phyloP scores from a whole-genome alignment of 2,888 invertebrate genomes.

The Pseudeuparius sepicola region DNA sequence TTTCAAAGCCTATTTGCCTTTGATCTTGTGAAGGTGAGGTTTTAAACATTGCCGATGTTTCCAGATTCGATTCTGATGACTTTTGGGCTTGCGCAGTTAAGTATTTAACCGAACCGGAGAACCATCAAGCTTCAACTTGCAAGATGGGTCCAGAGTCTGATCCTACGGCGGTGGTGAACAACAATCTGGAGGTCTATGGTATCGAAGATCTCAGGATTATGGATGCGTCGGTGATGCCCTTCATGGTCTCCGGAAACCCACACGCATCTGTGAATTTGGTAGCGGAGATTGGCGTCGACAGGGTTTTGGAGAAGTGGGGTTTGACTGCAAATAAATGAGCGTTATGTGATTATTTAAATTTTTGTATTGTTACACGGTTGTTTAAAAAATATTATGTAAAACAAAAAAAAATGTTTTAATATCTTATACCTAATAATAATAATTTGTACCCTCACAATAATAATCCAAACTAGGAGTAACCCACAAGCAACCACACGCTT shows the following conservation, averaged over 20 bases:
- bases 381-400: too few relatives aligned
- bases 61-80: slow-evolving; percentile 48
- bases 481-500: too few relatives aligned
- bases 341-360: too few relatives aligned
- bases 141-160: slow-evolving; percentile 70
- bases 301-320: slow-evolving; percentile 35
- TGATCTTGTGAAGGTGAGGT: not conserved
- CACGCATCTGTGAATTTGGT: slow-evolving; percentile 38
- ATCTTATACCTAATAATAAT: too few relatives aligned
- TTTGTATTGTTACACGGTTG: too few relatives aligned
- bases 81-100: slow-evolving; percentile 66
- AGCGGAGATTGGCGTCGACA: slow-evolving; percentile 36
- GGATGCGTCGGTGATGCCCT: slow-evolving; percentile 39
- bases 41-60: slow-evolving; percentile 2
- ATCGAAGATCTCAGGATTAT: slow-evolving; percentile 46
- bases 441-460: too few relatives aligned
- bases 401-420: too few relatives aligned
- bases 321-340: too few relatives aligned
- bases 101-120: slow-evolving; percentile 66
- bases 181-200: slow-evolving; percentile 54
- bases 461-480: too few relatives aligned
- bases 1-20: too few relatives aligned
- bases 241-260: slow-evolving; percentile 36
- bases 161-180: slow-evolving; percentile 64
- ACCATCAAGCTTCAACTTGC: slow-evolving; percentile 73